Evolutionary conservation across 2,888 invertebrate species (phyloP).

Genomic region (Cenopis cana): DNA sequence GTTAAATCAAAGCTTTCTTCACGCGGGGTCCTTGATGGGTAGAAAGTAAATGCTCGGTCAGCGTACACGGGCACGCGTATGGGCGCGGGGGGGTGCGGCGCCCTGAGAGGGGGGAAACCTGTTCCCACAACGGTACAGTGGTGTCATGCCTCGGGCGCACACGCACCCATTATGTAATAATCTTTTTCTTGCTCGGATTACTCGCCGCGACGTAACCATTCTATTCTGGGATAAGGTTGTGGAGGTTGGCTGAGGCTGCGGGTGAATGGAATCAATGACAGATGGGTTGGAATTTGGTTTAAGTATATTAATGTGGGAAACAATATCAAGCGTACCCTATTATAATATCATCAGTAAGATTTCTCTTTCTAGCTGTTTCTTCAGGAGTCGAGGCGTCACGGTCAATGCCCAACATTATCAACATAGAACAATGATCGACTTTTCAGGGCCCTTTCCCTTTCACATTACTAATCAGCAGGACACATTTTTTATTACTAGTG

Average conservation of each 20-base stretch:
- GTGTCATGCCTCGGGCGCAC: slow-evolving; percentile 70
- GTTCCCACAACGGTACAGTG: slow-evolving; percentile 80
- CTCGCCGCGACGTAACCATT: slow-evolving; percentile 52
- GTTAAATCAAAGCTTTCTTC: slow-evolving; percentile 47
- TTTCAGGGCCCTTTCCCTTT: background rate
- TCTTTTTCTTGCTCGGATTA: slow-evolving; percentile 75
- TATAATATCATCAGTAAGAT: background rate
- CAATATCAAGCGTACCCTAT: background rate
- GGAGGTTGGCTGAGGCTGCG: slow-evolving; percentile 28
- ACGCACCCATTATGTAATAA: slow-evolving; percentile 82
- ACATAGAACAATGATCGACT: background rate
- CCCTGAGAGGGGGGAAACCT: slow-evolving; percentile 67
- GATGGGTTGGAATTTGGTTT: background rate
- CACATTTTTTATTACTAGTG: too few relatives aligned
- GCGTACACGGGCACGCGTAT: slow-evolving; percentile 64
- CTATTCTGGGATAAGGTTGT: slow-evolving; percentile 39
- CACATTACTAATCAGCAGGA: too few relatives aligned
- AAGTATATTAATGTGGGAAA: background rate
- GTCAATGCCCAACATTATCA: background rate
- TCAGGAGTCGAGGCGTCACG: background rate
- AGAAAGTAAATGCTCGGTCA: slow-evolving; percentile 82
- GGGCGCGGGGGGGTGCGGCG: slow-evolving; percentile 51
- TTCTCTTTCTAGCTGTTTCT: background rate
- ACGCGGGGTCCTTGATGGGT: slow-evolving; percentile 75
- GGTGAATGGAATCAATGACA: slow-evolving; percentile 10